phyloP scores from a whole-genome alignment of 1,140 invertebrate genomes.

The Drosophila eugracilis region DNA sequence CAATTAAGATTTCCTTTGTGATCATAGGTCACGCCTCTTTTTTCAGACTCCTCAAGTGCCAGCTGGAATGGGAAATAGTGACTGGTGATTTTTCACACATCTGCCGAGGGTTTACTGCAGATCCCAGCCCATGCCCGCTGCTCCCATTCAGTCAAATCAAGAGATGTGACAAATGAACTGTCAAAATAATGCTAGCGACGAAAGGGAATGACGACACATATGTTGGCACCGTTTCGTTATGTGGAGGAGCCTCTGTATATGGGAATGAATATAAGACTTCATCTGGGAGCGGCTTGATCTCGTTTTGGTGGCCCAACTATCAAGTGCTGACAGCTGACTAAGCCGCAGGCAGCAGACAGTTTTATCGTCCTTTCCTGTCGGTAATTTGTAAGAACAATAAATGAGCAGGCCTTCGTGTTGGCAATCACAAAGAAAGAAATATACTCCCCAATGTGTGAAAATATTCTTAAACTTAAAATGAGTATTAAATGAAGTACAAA shows the following conservation, averaged over 20 bases:
- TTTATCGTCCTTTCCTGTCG: slow-evolving; percentile 22
- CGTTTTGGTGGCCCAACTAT: slow-evolving; percentile 40
- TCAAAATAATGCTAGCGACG: slow-evolving; percentile 67
- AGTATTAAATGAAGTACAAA: neutral
- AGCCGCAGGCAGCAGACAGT: slow-evolving; percentile 63
- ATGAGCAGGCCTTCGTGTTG: slow-evolving; percentile 6
- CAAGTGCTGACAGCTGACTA: slow-evolving; percentile 67
- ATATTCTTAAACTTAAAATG: too few relatives aligned
- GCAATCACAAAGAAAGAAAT: neutral
- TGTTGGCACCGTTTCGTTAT: slow-evolving; percentile 11
- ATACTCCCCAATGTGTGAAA: too few relatives aligned
- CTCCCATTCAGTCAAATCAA: slow-evolving; percentile 63
- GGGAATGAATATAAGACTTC: slow-evolving; percentile 16
- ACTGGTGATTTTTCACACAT: slow-evolving; percentile 55
- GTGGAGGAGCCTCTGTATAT: slow-evolving; percentile 16
- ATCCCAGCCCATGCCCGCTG: slow-evolving; percentile 16
- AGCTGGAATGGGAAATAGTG: slow-evolving; percentile 37
- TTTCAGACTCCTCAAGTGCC: slow-evolving; percentile 32
- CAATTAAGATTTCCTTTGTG: slow-evolving; percentile 56
- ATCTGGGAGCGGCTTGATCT: slow-evolving; percentile 41
- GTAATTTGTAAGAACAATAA: slow-evolving; percentile 44
- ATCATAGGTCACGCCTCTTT: slow-evolving; percentile 19
- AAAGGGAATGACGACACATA: slow-evolving; percentile 62
- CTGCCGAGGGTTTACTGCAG: slow-evolving; percentile 16
- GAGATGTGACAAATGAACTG: slow-evolving; percentile 78